Base-by-base conservation (phyloP, 2,888 invertebrate genomes). In the Erebia ligea region DNA sequence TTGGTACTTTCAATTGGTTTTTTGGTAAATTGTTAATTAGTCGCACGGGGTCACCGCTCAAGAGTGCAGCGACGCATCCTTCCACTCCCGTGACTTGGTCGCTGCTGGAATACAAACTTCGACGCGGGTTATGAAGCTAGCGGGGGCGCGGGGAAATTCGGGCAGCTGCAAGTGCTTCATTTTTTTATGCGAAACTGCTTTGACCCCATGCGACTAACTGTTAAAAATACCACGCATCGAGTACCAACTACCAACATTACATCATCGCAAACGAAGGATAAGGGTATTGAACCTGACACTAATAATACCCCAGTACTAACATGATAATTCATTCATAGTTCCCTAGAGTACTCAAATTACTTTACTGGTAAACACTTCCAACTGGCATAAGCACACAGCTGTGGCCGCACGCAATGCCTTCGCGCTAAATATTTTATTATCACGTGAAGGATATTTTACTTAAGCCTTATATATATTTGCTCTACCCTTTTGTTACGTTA, bases 261-360 rank as follows among this genome's bases (percentile, higher is more conserved):
- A 45, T 62, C 62, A 62, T 48, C 21, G 11, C 59, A 10, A 17
- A 40, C 40, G 21, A 45, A 19, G 45, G 21, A 15, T 15, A 62
- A 62, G 62, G 54, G 19, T 13, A 10, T 42, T 56, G 40, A 56
- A 56, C 56, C 50, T 11, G 17, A 65, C 50, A 50, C 11, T 11
- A 65, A 61, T 66, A 70, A 48, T 61, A 34, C 59, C 42, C 34
- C 34, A 57, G 21, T 52, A 70, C 57, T 68, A 68, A 70, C 61
- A 63, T 73, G 69, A 69, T 69, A 70, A 72, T 64, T 74, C 70
- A 70, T 75, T 74, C 69, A 71, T 71, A 65, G 70, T 68, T 69
- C 73, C 62, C 68, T 13, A 59, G 74, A 25, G 69, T 52, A 45
- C 58, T 59, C 58, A 70, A 73, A 71, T 70, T 64, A 73, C 73